Evolutionary conservation across 2,888 invertebrate species (phyloP).

Genomic region (Melipona beecheii): DNA sequence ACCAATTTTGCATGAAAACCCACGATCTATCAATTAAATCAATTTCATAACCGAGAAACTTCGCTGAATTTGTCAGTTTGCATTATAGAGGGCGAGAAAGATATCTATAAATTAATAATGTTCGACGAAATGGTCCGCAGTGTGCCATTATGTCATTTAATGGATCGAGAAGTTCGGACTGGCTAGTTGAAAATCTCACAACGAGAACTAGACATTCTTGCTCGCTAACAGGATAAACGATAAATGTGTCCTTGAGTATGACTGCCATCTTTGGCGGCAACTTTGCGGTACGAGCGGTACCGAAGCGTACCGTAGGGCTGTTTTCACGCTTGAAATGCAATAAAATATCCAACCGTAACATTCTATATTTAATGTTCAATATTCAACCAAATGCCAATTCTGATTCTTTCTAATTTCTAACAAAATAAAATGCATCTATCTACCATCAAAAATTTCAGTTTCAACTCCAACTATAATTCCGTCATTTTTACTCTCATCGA

Average conservation of each 20-base stretch:
- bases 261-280: slow-evolving; percentile 67
- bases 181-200: slow-evolving; percentile 49
- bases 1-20: no score
- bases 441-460: no score
- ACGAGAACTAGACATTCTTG: slow-evolving; percentile 66
- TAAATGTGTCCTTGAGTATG: slow-evolving; percentile 72
- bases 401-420: no score
- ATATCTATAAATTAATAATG: neutral
- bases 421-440: no score
- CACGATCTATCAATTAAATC: neutral
- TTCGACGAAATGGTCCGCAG: slow-evolving; percentile 37
- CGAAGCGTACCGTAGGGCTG: slow-evolving; percentile 57
- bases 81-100: neutral
- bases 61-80: neutral
- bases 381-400: neutral
- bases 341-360: slow-evolving; percentile 15
- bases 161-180: slow-evolving; percentile 51
- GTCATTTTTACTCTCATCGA: no score
- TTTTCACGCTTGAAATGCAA: slow-evolving; percentile 4
- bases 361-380: no score
- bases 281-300: slow-evolving; percentile 64
- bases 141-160: slow-evolving; percentile 51
- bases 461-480: no score
- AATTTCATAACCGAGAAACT: neutral
- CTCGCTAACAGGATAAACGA: slow-evolving; percentile 72